Evolutionary conservation across 1,140 invertebrate genomes (phyloP).

Genomic region (Drosophila mauritiana): DNA sequence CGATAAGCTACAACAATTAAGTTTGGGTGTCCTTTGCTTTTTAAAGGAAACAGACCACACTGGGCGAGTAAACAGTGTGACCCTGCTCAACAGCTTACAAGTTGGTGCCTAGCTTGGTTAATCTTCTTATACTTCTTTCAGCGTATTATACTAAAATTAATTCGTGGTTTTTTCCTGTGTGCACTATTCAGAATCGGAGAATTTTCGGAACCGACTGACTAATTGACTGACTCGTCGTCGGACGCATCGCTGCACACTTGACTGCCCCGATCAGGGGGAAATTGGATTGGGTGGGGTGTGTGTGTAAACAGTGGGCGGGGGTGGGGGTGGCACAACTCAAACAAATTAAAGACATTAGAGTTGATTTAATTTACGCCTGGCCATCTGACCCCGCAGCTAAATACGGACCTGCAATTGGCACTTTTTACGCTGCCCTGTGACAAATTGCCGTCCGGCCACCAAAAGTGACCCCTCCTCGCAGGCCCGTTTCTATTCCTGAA

Average conservation of each 20-base stretch:
- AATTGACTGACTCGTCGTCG: conserved; percentile 46
- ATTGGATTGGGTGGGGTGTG: background rate
- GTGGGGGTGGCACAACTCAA: conserved; percentile 53
- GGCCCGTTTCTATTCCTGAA: background rate
- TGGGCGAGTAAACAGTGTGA: background rate
- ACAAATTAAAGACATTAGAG: conserved; percentile 83
- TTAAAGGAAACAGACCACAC: background rate
- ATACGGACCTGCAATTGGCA: conserved; percentile 71
- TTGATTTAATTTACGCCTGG: conserved; percentile 78
- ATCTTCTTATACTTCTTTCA: too few species aligned
- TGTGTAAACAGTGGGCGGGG: conserved; percentile 4
- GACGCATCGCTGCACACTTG: conserved; percentile 62
- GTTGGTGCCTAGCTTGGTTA: too few species aligned
- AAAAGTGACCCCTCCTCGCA: conserved; percentile 14
- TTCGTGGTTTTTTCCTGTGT: background rate
- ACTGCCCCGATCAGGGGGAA: conserved; percentile 33
- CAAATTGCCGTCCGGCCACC: conserved; percentile 66
- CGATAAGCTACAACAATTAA: too few species aligned
- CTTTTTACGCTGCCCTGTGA: conserved; percentile 77
- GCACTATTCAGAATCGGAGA: background rate
- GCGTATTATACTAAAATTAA: too few species aligned
- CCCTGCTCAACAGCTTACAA: background rate
- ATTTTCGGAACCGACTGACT: conserved; percentile 18
- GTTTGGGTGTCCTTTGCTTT: background rate
- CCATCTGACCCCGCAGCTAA: conserved; percentile 60